Evolutionary conservation across 30 jellyfish, hydroid and myxozoan genomes (phyloP).

Genomic region (Chironex yamaguchii): DNA sequence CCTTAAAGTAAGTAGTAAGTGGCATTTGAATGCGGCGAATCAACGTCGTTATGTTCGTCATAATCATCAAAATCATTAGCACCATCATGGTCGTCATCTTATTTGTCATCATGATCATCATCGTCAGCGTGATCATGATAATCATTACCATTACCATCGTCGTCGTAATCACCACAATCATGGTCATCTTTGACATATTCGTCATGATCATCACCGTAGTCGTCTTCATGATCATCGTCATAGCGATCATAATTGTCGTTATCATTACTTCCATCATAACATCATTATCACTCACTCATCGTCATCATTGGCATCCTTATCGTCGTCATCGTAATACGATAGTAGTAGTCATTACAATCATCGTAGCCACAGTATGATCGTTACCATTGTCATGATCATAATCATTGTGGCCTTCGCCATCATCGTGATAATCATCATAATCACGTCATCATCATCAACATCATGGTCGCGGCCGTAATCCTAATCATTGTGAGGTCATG

Average conservation of each 20-base stretch:
- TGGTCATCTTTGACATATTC: not conserved
- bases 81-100: not conserved
- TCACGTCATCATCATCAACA: no score
- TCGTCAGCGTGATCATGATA: not conserved
- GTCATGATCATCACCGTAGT: not conserved
- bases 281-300: no score
- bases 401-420: no score
- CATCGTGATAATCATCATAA: no score
- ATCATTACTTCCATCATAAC: not conserved
- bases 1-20: no score
- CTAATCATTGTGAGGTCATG: no score
- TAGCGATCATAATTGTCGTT: not conserved
- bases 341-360: no score
- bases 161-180: not conserved
- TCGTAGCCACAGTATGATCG: no score
- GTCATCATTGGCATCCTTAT: not conserved
- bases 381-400: no score
- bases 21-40: no score
- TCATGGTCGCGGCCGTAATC: no score
- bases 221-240: not conserved
- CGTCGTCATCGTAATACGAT: not conserved
- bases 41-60: not conserved
- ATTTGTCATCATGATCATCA: not conserved
- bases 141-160: not conserved
- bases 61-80: not conserved